These are phyloP conservation scores for Chloebia gouldiae DNA, from an alignment of 2,113 vertebrate genomes.

Conservation along the genomic window DNA sequence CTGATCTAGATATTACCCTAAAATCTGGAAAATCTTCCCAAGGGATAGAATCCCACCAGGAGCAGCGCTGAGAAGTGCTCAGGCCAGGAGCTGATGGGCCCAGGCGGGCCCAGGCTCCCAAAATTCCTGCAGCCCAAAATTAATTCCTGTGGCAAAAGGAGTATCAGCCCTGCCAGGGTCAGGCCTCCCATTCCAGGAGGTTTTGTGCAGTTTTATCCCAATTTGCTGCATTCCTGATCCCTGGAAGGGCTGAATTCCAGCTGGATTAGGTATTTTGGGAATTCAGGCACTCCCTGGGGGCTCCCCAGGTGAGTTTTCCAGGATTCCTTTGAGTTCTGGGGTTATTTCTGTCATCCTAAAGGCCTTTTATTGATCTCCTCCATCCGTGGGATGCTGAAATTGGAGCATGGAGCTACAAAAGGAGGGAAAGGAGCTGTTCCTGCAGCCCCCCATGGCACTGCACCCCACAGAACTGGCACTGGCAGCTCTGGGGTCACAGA, in stretches of 20 bases:
- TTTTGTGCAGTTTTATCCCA: background rate
- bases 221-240: background rate
- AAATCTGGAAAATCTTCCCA: background rate
- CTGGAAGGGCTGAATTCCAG: background rate
- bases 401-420: background rate
- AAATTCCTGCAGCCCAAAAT: background rate
- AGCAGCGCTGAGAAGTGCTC: fast-evolving
- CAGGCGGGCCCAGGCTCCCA: background rate
- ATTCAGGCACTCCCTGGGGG: background rate
- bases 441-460: background rate
- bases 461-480: background rate
- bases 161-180: background rate
- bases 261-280: background rate
- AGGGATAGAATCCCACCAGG: background rate
- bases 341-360: background rate
- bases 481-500: too few relatives aligned
- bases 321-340: background rate
- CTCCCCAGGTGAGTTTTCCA: background rate
- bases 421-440: background rate
- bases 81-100: background rate
- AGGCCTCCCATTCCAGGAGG: background rate
- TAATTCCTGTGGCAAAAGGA: fast-evolving
- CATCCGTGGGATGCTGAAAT: background rate
- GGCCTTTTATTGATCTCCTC: fast-evolving
- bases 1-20: background rate